These are phyloP conservation scores for Calidris pugnax DNA, from an alignment of 2,113 vertebrate genomes.

Conservation along the genomic window DNA sequence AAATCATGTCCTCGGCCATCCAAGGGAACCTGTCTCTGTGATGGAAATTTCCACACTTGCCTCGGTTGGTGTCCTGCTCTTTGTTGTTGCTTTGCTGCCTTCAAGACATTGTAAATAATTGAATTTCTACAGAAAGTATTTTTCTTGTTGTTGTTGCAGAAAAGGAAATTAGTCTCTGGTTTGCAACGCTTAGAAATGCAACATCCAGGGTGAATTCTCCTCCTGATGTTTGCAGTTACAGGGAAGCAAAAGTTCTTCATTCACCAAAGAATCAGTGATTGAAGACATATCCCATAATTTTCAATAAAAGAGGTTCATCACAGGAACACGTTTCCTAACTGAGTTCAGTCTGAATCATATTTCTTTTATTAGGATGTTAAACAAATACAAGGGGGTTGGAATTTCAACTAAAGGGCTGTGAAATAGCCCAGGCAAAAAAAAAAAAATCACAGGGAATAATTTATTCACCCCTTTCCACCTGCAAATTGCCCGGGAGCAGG, in stretches of 20 bases:
- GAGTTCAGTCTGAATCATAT: neutral
- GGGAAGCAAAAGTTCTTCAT: neutral
- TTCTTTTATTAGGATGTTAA: neutral
- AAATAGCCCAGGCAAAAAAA: neutral
- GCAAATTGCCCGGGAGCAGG: neutral
- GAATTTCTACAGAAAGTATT: conserved; percentile 10
- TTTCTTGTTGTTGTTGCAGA: neutral
- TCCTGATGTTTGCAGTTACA: neutral
- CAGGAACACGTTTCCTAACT: neutral
- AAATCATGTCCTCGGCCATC: neutral
- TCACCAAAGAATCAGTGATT: neutral
- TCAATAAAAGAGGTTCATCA: neutral
- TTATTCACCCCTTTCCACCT: conserved; percentile 17
- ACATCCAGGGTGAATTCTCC: neutral
- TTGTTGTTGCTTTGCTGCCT: neutral
- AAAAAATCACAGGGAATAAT: neutral
- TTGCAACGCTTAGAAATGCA: neutral
- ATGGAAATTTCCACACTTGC: conserved; percentile 23
- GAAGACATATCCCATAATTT: neutral
- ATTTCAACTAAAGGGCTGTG: neutral
- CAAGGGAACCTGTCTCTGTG: neutral
- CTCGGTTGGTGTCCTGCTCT: neutral
- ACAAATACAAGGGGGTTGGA: neutral
- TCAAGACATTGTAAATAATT: conserved; percentile 19
- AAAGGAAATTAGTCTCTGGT: neutral